phyloP scores from a whole-genome alignment of 1,140 invertebrate species.

The Lutraria rhynchaena region DNA sequence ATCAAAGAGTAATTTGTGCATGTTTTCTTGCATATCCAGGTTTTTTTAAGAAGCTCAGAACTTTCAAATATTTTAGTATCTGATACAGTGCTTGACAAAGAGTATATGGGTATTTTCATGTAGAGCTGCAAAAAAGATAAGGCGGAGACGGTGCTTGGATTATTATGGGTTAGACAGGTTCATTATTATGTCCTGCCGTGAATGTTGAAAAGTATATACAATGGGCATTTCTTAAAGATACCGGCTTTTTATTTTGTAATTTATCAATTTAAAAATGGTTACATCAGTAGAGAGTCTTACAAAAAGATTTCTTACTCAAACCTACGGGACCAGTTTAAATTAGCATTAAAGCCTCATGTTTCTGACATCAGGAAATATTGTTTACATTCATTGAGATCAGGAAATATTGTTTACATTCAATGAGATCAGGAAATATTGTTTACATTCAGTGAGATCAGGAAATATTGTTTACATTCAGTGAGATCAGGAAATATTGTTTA shows the following conservation, averaged over 20 bases:
- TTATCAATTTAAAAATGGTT: constrained; percentile 1
- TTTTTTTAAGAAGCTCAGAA: constrained; percentile 33
- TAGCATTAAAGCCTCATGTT: constrained; percentile 18
- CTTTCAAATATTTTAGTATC: constrained; percentile 36
- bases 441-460: constrained; percentile 34
- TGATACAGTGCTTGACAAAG: constrained; percentile 19
- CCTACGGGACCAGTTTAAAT: constrained; percentile 16
- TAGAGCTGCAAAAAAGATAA: constrained; percentile 36
- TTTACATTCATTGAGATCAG: constrained; percentile 44
- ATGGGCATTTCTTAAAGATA: constrained; percentile 1
- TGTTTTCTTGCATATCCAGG: constrained; percentile 19
- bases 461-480: constrained; percentile 50
- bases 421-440: constrained; percentile 17
- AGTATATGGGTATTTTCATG: constrained; percentile 37
- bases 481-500: constrained; percentile 39
- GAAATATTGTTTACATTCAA: constrained; percentile 46
- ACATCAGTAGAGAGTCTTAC: constrained; percentile 10
- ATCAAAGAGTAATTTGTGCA: constrained; percentile 32
- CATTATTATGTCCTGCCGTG: constrained; percentile 28
- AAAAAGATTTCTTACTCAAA: constrained; percentile 34
- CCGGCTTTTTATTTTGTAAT: constrained; percentile 5
- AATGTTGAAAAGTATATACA: constrained; percentile 1
- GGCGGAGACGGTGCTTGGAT: constrained; percentile 27
- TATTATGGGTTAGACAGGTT: constrained; percentile 4
- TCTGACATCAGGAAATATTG: constrained; percentile 37